Evolutionary conservation across 2,797 vertebrate genomes (phyloP), one percentile per base, ranked within the genome.

Genomic region (Hylomyscus alleni): DNA sequence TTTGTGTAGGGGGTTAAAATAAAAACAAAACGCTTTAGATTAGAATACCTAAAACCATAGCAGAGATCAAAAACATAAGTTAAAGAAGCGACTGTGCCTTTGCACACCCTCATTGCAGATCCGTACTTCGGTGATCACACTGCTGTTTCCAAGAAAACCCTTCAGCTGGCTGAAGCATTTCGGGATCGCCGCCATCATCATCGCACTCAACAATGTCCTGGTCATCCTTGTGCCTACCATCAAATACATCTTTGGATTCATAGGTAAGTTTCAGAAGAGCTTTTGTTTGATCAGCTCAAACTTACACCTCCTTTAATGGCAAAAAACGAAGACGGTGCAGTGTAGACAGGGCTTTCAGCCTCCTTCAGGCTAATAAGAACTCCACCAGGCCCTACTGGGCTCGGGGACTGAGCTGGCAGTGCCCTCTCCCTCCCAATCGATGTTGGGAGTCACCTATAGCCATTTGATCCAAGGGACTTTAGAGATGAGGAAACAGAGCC

Each of bases 181-280:
- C 93, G 87, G 99, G 92, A 99, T 99, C 93, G 99, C 99, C 5
- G 98, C 98, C 4, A 87, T 98, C 86, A 98, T 99, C 95, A 98
- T 99, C 97, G 98, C 95, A 91, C 99, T 99, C 97, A 99, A 99
- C 98, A 99, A 99, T 97, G 89, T 99, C 73, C 98, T 99, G 94
- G 99, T 99, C 95, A 99, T 99, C 98, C 99, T 99, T 19, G 99
- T 99, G 76, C 99, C 99, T 10, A 99, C 99, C 92, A 99, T 99
- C 98, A 99, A 99, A 98, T 99, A 99, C 98, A 99, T 99, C 98
- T 99, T 99, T 19, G 99, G 99, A 98, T 99, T 99, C 97, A 99
- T 99, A n/a, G 99, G 99, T 99, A 98, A 98, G 99, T 98, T 95
- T 92, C 58, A 92, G 87, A 89, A 98, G 91, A 52, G 44, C 2